Evolutionary conservation across 2,888 invertebrate species (phyloP), one percentile per base, ranked within the genome.

Genomic region (Protophormia terraenovae): DNA sequence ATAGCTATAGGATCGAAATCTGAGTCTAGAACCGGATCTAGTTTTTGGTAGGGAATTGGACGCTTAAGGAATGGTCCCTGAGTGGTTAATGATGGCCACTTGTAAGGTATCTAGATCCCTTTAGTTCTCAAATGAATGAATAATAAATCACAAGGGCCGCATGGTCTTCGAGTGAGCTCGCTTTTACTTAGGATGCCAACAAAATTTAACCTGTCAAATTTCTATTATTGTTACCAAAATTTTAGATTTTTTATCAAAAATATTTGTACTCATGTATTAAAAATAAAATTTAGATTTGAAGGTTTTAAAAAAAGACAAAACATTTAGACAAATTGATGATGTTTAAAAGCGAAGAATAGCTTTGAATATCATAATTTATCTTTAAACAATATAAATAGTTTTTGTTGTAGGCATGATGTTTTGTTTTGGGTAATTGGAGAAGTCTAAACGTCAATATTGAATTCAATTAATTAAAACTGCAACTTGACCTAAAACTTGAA

Each of bases 391-490:
- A 50, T 0, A 10, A 7, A 19, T 19, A 12, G 4, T 27, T 12
- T 27, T 58, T 6, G 6, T 16, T 45, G 5, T 41, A n/a, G n/a
- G n/a, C n/a, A n/a, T n/a, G n/a, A n/a, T 14, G 3, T 22, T 24
- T 66, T 64, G 64, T 64, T 66, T 66, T 45, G 14, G 22, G 12
- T 27, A 66, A 66, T n/a, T 27, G 66, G 66, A 45, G 41, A n/a
- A n/a, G n/a, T 22, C 14, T 22, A 29, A 8, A 27, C 27, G 66
- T 66, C 66, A 66, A 45, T 66, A 38, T 27, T 45, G 6, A 29
- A 58, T 14, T 3, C 29, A n/a, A 22, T 1, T 27, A 24, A 62
- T 24, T 24, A 38, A 38, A 64, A 45, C n/a, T 45, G 27, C 24
- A 27, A 45, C 45, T 66, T 66, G 66, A 66, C 66, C 66, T 45